Evolutionary conservation across 37 sponge, comb jelly and placozoan genomes (phyloP), one percentile per base, ranked within the genome.

Genomic region (Theonella swinhoei): DNA sequence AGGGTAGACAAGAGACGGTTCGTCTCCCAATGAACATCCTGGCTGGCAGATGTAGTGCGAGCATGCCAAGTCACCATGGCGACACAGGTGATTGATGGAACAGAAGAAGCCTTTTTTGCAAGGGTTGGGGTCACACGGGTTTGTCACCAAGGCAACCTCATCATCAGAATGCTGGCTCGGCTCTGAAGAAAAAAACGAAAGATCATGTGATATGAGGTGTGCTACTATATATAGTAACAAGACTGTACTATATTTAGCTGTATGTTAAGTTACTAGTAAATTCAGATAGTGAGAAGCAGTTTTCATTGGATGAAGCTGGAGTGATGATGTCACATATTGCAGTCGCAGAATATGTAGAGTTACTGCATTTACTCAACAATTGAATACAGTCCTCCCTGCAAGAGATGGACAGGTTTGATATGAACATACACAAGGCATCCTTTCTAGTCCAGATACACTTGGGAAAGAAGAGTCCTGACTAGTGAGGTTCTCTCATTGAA

Each of bases 121-220:
- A 23, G 90, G 90, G 72, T 82, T 89, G 43, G 90, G 82, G 30
- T 72, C 68, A 37, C 90, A 89, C 0, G 90, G 90, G 62, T 71
- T 78, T 2, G 61, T 39, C 1, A 88, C 66, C 24, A 20, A 36
- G 38, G 74, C 40, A 24, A 71, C 70, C 34, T 41, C 69, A 42
- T 25, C n/a, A 37, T 41, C 41, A 11, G 43, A 36, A 23, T 30
- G 42, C 47, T 62, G 25, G 38, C 77, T 77, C 2, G 85, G 77
- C 7, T 36, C 68, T 68, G 80, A 2, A 33, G 24, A 23, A 39
- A 37, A 2, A 35, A 30, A 5, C 1, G 40, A 23, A 62, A n/a
- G n/a, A n/a, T n/a, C n/a, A n/a, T n/a, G n/a, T n/a, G n/a, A n/a
- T n/a, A n/a, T n/a, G n/a, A n/a, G n/a, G 24, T 38, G 8, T n/a